These are phyloP conservation scores for Acinonyx jubatus DNA, from an alignment of 2,113 vertebrate genomes.

Conservation along the genomic window DNA sequence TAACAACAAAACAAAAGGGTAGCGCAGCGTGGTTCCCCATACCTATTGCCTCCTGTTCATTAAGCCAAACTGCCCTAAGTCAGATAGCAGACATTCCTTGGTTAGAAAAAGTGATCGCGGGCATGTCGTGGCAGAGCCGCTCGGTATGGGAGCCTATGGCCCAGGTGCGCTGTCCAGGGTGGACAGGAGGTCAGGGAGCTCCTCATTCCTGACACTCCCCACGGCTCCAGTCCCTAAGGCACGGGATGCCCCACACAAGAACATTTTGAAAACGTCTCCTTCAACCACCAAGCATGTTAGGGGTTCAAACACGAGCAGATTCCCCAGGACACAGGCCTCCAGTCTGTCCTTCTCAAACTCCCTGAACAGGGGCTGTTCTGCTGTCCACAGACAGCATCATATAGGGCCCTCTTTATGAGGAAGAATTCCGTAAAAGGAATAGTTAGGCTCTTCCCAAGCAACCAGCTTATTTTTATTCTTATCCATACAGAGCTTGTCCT, in stretches of 20 bases:
- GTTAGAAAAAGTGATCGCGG: background rate
- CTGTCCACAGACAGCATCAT: background rate
- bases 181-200: background rate
- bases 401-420: background rate
- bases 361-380: background rate
- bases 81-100: background rate
- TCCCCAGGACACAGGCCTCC: fast-evolving
- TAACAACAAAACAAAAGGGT: background rate
- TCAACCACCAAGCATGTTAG: background rate
- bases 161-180: background rate
- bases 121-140: fast-evolving
- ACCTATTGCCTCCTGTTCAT: background rate
- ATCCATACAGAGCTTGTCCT: background rate
- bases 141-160: background rate
- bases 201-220: background rate
- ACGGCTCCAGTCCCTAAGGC: background rate
- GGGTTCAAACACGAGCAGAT: background rate
- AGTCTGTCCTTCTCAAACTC: background rate
- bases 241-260: background rate
- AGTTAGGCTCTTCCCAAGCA: background rate
- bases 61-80: background rate
- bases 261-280: background rate
- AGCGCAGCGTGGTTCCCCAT: fast-evolving
- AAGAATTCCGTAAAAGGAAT: background rate
- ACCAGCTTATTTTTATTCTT: background rate